These are phyloP conservation scores for Gambusia holbrooki DNA, from an alignment of 2,113 vertebrate genomes.

Conservation along the genomic window DNA sequence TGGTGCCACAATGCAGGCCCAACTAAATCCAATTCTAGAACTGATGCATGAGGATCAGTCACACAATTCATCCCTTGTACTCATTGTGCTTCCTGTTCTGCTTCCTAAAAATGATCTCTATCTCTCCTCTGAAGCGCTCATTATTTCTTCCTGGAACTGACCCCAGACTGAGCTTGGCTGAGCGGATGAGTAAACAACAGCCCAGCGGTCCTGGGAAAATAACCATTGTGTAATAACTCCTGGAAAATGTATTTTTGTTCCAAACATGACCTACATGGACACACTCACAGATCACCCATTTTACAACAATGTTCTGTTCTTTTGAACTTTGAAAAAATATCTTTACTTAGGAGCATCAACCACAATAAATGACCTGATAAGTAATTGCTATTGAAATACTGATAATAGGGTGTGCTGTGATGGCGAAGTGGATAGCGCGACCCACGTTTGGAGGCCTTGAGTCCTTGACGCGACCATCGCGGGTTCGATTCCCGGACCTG, in stretches of 20 bases:
- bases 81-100: constrained; percentile 16
- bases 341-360: background rate
- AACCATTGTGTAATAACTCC: constrained; percentile 18
- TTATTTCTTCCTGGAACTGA: constrained; percentile 22
- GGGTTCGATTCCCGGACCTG: too few species aligned
- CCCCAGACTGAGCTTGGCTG: constrained; percentile 10
- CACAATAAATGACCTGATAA: background rate
- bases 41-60: constrained; percentile 40
- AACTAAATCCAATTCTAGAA: constrained; percentile 55
- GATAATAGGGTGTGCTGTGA: background rate
- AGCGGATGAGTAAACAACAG: constrained; percentile 38
- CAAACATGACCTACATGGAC: background rate
- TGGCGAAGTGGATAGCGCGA: too few species aligned
- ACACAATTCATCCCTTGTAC: constrained; percentile 27
- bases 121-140: constrained; percentile 4
- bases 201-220: constrained; percentile 10
- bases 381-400: background rate
- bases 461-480: too few species aligned
- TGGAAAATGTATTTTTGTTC: background rate
- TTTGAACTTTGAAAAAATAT: background rate
- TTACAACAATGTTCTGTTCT: background rate
- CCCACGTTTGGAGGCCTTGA: too few species aligned
- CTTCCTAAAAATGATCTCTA: constrained; percentile 25
- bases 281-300: background rate
- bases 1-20: constrained; percentile 39